A percentile compares a stretch with the other conserved stretches of the same genome.
phyloP scores from a whole-genome alignment of 2,113 vertebrate species.

The Calyptomena viridis region DNA sequence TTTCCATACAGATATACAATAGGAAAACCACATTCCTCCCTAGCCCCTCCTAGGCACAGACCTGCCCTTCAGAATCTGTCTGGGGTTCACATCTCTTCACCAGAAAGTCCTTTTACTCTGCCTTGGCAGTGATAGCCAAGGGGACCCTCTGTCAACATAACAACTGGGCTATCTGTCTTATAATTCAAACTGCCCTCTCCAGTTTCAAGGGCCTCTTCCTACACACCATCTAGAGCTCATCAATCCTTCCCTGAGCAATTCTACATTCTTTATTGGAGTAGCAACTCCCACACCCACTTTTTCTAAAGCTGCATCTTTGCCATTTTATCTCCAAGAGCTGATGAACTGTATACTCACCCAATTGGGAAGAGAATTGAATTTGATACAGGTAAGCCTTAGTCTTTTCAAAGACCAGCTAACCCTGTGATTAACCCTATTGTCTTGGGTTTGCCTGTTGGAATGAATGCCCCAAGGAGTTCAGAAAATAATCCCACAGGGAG shows the following conservation, averaged over 20 bases:
- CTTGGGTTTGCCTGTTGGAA: background rate
- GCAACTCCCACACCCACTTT: background rate
- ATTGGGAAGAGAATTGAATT: background rate
- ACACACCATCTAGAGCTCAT: constrained; percentile 1
- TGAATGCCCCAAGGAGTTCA: background rate
- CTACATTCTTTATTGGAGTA: background rate
- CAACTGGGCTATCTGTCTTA: background rate
- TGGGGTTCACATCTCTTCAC: background rate
- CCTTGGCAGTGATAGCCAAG: background rate
- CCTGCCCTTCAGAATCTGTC: background rate
- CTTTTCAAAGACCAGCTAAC: background rate
- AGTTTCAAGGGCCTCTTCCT: constrained; percentile 26
- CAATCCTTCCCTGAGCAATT: background rate
- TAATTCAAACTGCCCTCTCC: constrained; percentile 4
- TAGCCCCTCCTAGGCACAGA: background rate
- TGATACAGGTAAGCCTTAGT: background rate
- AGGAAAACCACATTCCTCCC: background rate
- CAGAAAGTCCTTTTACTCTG: background rate
- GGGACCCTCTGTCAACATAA: background rate
- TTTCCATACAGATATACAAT: background rate
- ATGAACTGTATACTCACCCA: background rate
- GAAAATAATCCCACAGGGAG: background rate
- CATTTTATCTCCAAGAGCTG: background rate
- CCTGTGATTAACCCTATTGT: background rate
- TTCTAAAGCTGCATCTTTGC: background rate